phyloP scores from a whole-genome alignment of 2,888 invertebrate genomes.

The Glyphotaelius pellucidus region DNA sequence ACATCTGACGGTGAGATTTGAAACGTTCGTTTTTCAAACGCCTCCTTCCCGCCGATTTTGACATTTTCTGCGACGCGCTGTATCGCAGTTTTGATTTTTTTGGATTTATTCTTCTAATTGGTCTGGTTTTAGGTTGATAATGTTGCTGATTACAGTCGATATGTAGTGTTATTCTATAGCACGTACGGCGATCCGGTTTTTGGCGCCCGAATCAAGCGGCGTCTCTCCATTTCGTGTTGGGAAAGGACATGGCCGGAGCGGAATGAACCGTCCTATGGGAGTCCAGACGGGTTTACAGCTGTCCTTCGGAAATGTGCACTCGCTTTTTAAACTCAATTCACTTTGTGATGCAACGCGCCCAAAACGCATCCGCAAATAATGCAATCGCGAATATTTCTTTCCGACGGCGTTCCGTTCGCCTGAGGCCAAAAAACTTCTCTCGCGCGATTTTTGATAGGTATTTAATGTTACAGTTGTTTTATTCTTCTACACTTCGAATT shows the following conservation, averaged over 20 bases:
- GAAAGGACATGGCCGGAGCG: constrained; percentile 57
- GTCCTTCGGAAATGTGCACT: constrained; percentile 47
- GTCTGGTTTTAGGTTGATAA: not conserved
- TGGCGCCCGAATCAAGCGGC: constrained; percentile 13
- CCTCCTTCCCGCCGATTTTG: constrained; percentile 36
- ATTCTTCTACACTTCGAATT: constrained; percentile 12
- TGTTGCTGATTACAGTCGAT: constrained; percentile 12
- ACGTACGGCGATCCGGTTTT: constrained; percentile 49
- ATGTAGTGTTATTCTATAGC: not conserved
- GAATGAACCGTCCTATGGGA: constrained; percentile 14
- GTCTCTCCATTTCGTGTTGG: constrained; percentile 53
- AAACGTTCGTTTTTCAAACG: constrained; percentile 52
- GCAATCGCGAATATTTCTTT: constrained; percentile 18
- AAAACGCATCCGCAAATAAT: constrained; percentile 36
- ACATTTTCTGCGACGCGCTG: constrained; percentile 32
- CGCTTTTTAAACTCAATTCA: constrained; percentile 38
- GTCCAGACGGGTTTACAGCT: constrained; percentile 19
- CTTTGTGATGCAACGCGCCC: constrained; percentile 37
- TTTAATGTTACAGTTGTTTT: not conserved
- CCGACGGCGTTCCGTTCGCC: constrained; percentile 23
- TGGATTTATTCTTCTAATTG: not conserved
- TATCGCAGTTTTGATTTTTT: not conserved
- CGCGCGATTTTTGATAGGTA: constrained; percentile 9
- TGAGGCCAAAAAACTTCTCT: constrained; percentile 21
- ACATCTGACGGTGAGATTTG: constrained; percentile 43